Evolutionary conservation across 2,797 vertebrate species (phyloP), one percentile per base, ranked within the genome.

Genomic region (Crocodylus rhombifer): DNA sequence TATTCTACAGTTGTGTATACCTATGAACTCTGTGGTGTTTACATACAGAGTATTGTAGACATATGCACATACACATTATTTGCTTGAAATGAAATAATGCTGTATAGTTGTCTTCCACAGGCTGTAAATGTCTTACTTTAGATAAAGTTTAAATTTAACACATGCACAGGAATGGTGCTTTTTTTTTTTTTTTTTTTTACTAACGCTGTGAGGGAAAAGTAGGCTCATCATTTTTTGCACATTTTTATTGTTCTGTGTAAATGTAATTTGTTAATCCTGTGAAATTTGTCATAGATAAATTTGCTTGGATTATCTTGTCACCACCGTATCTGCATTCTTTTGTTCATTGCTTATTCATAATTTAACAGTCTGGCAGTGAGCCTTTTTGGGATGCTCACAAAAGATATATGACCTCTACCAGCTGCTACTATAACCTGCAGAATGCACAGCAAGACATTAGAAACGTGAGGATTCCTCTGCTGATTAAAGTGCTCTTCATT

Each of bases 211-310:
- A 96, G 88, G 65, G 65, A 97, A 98, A 98, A 97, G 97, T 97
- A 97, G 96, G 96, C 96, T 98, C 97, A 96, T 98, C 84, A 60
- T 96, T 97, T 98, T 97, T 96, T 95, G 51, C 97, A 97, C 97
- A 98, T 98, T 98, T 98, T 98, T 98, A 98, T 98, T 98, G 98
- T 98, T 98, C 98, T 98, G 97, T 98, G 98, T 98, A 98, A 98
- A 98, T 98, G 98, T 98, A 98, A 98, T 98, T 98, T 98, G 98
- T 98, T 98, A 98, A 98, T 98, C 98, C 98, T 98, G 98, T 98
- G 98, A 98, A 98, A 98, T 98, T 98, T 98, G 98, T 98, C 98
- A 98, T 98, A 98, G 98, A 98, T 98, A 98, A 98, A 98, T 98
- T 98, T 98, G 98, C 98, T 98, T 98, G 98, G 98, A 98, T 98